phyloP scores from a whole-genome alignment of 2,113 vertebrate species.

The Formicarius rufipectus region DNA sequence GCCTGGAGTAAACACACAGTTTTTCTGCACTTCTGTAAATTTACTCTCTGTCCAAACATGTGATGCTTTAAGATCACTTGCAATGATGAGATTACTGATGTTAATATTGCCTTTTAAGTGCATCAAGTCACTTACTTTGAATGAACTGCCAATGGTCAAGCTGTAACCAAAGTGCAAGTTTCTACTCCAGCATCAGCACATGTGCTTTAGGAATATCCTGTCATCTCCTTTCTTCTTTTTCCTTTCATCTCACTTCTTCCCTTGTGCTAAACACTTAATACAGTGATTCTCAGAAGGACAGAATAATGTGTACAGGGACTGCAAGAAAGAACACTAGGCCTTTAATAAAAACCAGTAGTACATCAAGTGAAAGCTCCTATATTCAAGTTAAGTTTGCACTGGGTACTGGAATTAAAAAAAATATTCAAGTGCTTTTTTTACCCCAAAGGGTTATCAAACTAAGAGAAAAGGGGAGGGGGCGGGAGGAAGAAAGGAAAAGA shows the following conservation, averaged over 20 bases:
- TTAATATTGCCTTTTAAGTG: background rate
- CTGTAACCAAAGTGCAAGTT: background rate
- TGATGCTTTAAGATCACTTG: background rate
- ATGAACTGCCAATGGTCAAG: background rate
- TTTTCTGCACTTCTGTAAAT: background rate
- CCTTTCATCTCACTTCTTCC: background rate
- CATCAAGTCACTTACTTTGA: background rate
- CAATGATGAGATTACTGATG: background rate
- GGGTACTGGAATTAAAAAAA: background rate
- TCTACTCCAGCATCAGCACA: background rate
- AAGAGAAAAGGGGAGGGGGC: background rate
- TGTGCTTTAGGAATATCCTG: background rate
- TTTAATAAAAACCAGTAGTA: background rate
- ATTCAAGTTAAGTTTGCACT: background rate
- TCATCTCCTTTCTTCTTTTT: background rate
- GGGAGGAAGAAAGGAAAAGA: background rate
- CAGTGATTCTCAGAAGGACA: background rate
- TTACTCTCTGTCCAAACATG: background rate
- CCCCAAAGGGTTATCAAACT: background rate
- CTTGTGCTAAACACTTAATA: background rate
- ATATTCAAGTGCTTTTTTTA: background rate
- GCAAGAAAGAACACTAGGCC: background rate
- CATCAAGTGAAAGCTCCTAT: background rate
- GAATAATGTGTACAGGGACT: background rate
- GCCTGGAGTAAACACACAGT: background rate